These are phyloP conservation scores for Cyprinodon tularosa DNA, from an alignment of 2,113 vertebrate genomes.

Conservation along the genomic window DNA sequence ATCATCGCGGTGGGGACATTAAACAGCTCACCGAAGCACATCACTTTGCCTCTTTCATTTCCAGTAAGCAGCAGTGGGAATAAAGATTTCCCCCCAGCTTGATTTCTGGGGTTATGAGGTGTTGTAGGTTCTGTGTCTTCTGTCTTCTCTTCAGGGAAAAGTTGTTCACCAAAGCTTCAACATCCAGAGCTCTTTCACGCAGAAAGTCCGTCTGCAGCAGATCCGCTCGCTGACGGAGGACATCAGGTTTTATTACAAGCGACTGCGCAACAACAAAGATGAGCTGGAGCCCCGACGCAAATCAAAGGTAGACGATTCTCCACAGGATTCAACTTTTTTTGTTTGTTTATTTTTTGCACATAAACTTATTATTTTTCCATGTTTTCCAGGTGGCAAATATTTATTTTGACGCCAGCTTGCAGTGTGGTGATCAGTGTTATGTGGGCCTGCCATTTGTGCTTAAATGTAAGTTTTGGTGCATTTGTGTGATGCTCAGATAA, in stretches of 20 bases:
- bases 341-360: not conserved
- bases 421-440: conserved; percentile 95
- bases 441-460: conserved; percentile 94
- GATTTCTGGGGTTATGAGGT: not conserved
- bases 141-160: conserved; percentile 84
- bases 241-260: conserved; percentile 92
- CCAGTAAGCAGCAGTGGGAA: conserved; percentile 83
- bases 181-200: conserved; percentile 95
- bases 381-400: conserved; percentile 93
- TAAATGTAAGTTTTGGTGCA: conserved; percentile 85
- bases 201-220: conserved; percentile 94
- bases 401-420: conserved; percentile 95
- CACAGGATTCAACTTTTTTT: not conserved
- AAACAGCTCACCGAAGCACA: conserved; percentile 88
- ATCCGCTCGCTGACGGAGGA: conserved; percentile 93
- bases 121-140: not conserved
- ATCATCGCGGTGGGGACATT: conserved; percentile 90
- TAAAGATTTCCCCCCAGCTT: not conserved
- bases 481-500: not conserved
- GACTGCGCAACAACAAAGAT: conserved; percentile 91
- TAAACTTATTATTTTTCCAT: conserved; percentile 34
- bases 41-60: conserved; percentile 89
- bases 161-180: conserved; percentile 94
- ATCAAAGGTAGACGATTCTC: conserved; percentile 86
- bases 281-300: conserved; percentile 94